phyloP scores from a whole-genome alignment of 2,113 vertebrate genomes.

The Motacilla alba region DNA sequence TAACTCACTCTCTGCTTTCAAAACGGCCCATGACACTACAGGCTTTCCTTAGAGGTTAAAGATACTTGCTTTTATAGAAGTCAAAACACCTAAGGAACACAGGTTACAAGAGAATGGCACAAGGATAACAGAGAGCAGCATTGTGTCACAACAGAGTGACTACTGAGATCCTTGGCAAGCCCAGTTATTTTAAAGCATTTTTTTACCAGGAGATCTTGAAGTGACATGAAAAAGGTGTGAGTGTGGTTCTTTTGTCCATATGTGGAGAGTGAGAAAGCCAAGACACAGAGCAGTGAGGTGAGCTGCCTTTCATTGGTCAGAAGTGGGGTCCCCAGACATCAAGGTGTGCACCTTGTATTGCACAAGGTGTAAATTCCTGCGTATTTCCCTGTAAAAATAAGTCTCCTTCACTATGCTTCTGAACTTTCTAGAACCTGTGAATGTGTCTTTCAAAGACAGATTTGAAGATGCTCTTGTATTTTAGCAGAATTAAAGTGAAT shows the following conservation, averaged over 20 bases:
- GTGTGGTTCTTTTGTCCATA: neutral
- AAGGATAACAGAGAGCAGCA: neutral
- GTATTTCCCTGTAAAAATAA: neutral
- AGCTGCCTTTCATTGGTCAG: neutral
- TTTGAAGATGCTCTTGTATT: neutral
- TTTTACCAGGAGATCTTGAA: neutral
- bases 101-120: neutral
- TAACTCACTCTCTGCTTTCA: neutral
- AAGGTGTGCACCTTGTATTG: neutral
- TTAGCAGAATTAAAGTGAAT: neutral
- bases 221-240: neutral
- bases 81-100: neutral
- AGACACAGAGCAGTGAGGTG: neutral
- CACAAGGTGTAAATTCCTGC: neutral
- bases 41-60: neutral
- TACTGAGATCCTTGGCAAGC: neutral
- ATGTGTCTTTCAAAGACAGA: neutral
- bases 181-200: neutral
- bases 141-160: neutral
- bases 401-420: neutral
- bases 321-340: rapidly evolving
- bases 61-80: neutral
- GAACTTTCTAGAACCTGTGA: neutral
- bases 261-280: neutral
- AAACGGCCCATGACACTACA: neutral